phyloP scores from a whole-genome alignment of 2,113 vertebrate species.

The Paramormyrops kingsleyae region DNA sequence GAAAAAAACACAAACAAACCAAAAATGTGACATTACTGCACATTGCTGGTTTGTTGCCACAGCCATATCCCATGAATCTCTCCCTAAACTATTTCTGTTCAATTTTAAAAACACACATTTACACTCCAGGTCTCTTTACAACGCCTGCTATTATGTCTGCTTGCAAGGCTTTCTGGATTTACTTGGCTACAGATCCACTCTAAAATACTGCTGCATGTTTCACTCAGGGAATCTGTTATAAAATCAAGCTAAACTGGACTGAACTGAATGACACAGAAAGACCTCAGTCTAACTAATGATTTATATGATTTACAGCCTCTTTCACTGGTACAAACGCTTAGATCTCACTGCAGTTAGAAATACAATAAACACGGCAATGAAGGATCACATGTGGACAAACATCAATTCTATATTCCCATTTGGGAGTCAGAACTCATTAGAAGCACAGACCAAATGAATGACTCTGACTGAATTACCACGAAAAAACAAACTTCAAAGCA shows the following conservation, averaged over 20 bases:
- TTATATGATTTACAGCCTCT: neutral
- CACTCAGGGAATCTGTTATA: neutral
- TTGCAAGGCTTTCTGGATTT: neutral
- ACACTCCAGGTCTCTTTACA: neutral
- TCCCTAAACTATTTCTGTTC: neutral
- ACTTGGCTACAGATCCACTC: neutral
- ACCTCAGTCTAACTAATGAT: neutral
- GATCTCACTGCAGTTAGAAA: neutral
- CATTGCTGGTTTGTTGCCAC: neutral
- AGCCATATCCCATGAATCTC: neutral
- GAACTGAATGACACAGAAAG: neutral
- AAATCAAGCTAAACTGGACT: neutral
- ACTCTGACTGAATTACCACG: neutral
- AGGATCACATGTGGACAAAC: neutral
- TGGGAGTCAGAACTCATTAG: neutral
- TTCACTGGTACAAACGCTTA: neutral
- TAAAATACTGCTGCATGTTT: neutral
- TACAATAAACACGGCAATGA: neutral
- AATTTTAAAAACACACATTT: neutral
- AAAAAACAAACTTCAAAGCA: neutral
- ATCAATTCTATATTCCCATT: neutral
- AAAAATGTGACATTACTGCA: neutral
- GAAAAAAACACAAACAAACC: neutral
- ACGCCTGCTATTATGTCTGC: neutral
- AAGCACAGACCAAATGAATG: neutral